These are phyloP conservation scores for Boleophthalmus pectinirostris DNA, from an alignment of 2,113 vertebrate genomes.

Conservation along the genomic window DNA sequence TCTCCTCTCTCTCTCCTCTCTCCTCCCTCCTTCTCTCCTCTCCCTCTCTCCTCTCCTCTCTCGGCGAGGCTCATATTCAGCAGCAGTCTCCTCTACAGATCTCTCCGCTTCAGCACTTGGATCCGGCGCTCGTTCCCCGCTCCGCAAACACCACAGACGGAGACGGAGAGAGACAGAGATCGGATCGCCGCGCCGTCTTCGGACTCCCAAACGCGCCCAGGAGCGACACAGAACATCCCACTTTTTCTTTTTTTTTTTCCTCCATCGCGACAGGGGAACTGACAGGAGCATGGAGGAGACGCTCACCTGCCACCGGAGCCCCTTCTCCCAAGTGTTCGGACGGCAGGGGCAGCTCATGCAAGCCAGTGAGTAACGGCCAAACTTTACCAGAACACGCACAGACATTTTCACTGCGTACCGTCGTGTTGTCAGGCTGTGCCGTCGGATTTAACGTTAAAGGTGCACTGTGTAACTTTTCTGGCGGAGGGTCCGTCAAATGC, in stretches of 20 bases:
- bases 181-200: constrained; percentile 21
- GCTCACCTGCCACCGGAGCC: constrained; percentile 77
- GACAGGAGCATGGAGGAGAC: constrained; percentile 74
- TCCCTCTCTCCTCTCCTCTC: constrained; percentile 38
- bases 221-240: constrained; percentile 19
- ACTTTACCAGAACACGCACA: not conserved
- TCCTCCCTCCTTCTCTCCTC: constrained; percentile 29
- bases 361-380: constrained; percentile 80
- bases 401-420: not conserved
- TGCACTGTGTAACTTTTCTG: not conserved
- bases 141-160: constrained; percentile 25
- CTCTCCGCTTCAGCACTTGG: constrained; percentile 51
- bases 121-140: constrained; percentile 54
- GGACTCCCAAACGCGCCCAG: constrained; percentile 29
- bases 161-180: constrained; percentile 40
- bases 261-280: constrained; percentile 19
- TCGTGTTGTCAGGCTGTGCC: not conserved
- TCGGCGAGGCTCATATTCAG: constrained; percentile 21
- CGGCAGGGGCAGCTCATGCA: constrained; percentile 83
- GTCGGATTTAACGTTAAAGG: not conserved
- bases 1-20: too few species aligned
- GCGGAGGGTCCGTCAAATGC: too few species aligned
- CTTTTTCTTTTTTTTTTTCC: too few species aligned
- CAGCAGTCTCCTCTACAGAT: constrained; percentile 47
- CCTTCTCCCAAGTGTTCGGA: constrained; percentile 82